Evolutionary conservation across 2,113 vertebrate genomes (phyloP), one percentile per base, ranked within the genome.

Genomic region (Catagonus wagneri): DNA sequence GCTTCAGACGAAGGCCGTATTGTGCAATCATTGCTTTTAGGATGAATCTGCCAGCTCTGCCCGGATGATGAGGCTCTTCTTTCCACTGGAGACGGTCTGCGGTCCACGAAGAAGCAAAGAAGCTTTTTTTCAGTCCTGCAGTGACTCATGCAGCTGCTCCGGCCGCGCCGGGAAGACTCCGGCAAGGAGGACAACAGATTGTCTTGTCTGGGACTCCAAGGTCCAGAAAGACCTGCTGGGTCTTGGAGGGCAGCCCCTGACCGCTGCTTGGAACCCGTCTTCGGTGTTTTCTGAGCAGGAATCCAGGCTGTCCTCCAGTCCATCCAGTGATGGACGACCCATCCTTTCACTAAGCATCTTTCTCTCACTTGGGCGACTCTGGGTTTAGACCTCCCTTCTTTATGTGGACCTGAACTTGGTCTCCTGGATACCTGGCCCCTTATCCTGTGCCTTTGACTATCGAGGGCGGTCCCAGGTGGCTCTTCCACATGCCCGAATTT

Each of bases 351-450:
- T 4, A 44, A 69, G 84, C 29, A 56, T 34, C 50, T 9, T 0
- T 17, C 6, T 29, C 16, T 0, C 6, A 32, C 14, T 16, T 2
- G 16, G 20, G 32, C 54, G 0, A 6, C 9, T 7, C 32, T 15
- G 27, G 22, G 1, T 16, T 32, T 1, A 16, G 27, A 29, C 1
- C 0, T 6, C 9, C 13, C 27, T 50, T 19, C n/a, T 54, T 20
- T 0, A 0, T 2, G n/a, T 0, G 0, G 58, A 56, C 34, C 56
- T 50, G 50, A 32, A 4, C 3, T 8, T 2, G 32, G 60, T 20
- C 52, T 12, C 50, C 32, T 0, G 1, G 34, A 23, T 7, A 4
- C 2, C 27, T 4, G 29, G 1, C 12, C 9, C 27, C 20, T 58
- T 19, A 29, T 12, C 2, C 63, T 3, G 68, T 17, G 1, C 0